Base-by-base conservation (phyloP, 2,888 invertebrate genomes). In the Agrochola lychnidis region DNA sequence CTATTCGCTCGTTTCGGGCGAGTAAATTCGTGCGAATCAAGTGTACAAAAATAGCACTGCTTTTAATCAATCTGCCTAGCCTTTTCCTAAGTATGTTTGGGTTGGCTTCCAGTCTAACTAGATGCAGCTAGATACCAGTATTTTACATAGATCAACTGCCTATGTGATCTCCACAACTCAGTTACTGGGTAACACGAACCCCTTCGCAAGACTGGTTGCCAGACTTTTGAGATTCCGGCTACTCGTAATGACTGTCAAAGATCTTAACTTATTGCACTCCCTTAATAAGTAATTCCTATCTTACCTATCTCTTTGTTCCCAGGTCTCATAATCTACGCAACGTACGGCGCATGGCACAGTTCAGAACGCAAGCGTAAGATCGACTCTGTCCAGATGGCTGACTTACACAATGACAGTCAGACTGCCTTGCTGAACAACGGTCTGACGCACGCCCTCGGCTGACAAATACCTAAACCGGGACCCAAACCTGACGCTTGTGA, bases 311-410 rank as follows among this genome's bases (percentile, higher is more conserved):
- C 70, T 59, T 69, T 77, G 68, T 73, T 81, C 93, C 84, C 94
- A 98, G 98, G 98, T 85, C 95, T 98, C 6, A 82, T 97, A 14
- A 98, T 98, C 89, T 98, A 98, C 94, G 97, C 98, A 83, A 95
- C 97, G 16, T 98, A 98, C 92, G 98, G 98, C 72, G 97, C 98
- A 61, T 97, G 98, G 97, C 97, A 98, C 93, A 98, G 98, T 86
- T 94, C 94, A 0, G 97, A 97, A 87, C 93, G 97, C 7, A 93
- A 94, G 1, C 94, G 94, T 25, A 89, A 88, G 68, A 42, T 88
- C 12, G 95, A 94, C 76, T 74, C 89, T 0, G 89, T 95, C 4
- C 94, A 91, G 10, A 86, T 95, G 74, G 93, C 93, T 0, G 95
- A 93, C 30, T 87, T 95, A 4, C 96, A 94, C 91, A 94, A 85